phyloP scores from a whole-genome alignment of 2,797 vertebrate genomes.

The Sebastes minor region DNA sequence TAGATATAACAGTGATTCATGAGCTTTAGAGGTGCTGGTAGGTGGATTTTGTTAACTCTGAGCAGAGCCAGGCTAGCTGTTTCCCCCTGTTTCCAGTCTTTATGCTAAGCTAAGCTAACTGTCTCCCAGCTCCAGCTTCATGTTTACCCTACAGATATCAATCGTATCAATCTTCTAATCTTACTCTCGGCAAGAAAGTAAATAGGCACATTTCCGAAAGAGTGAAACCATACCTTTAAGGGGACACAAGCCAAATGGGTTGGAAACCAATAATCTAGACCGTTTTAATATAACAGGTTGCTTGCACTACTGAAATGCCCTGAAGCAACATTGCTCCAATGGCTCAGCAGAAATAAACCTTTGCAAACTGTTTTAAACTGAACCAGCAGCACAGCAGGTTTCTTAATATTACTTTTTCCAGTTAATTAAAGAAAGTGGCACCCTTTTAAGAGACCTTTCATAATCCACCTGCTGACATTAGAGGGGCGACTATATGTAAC shows the following conservation, averaged over 20 bases:
- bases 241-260: neutral
- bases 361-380: neutral
- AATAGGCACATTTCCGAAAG: neutral
- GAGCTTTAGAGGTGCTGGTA: neutral
- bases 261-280: neutral
- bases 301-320: neutral
- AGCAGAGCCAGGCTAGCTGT: neutral
- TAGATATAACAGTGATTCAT: neutral
- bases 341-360: neutral
- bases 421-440: neutral
- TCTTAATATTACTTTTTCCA: neutral
- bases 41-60: neutral
- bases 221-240: neutral
- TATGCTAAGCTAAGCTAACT: neutral
- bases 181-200: neutral
- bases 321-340: neutral
- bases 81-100: neutral
- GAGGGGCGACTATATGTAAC: constrained; percentile 10
- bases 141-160: neutral
- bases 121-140: neutral
- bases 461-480: neutral
- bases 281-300: neutral
- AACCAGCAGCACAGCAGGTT: neutral
- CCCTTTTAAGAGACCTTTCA: neutral
- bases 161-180: neutral